Conservation (phyloP, 2,888 invertebrate species). For the Pammene aurita region DNA sequence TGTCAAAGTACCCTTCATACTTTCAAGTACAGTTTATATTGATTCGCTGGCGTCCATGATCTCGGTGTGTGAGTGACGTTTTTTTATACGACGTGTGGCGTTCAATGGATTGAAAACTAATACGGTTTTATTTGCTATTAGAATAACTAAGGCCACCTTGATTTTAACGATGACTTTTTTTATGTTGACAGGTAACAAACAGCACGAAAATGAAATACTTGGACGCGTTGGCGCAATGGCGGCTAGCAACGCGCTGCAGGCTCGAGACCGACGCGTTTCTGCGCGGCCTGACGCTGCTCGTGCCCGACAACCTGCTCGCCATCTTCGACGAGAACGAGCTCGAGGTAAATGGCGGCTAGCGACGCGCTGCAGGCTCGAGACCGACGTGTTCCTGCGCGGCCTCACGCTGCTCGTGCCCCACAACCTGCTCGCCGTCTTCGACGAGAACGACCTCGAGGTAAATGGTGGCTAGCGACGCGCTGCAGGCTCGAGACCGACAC, state of each 20-base stretch:
- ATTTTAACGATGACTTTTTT: not conserved
- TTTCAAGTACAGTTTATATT: no score
- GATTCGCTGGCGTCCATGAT: no score
- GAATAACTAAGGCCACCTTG: no score
- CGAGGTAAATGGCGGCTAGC: conserved; percentile 94
- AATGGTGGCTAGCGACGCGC: conserved; percentile 91
- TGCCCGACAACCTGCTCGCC: conserved; percentile 95
- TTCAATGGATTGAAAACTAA: no score
- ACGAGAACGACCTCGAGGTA: conserved; percentile 98
- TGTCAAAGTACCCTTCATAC: no score
- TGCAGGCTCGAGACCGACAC: conserved; percentile 93
- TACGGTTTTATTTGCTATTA: no score
- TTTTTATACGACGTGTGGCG: no score
- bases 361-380: conserved; percentile 90
- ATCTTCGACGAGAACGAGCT: conserved; percentile 98
- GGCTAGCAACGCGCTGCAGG: conserved; percentile 91
- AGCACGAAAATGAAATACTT: conserved; percentile 91
- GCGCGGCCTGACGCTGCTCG: conserved; percentile 94
- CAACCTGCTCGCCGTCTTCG: conserved; percentile 96
- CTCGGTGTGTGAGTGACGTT: no score
- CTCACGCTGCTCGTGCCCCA: conserved; percentile 96
- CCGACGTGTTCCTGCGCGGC: conserved; percentile 94
- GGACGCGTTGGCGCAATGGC: conserved; percentile 94
- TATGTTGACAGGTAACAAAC: conserved; percentile 84
- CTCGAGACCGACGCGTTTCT: conserved; percentile 94